phyloP scores from a whole-genome alignment of 1,140 invertebrate genomes.

The Tachypleus tridentatus region DNA sequence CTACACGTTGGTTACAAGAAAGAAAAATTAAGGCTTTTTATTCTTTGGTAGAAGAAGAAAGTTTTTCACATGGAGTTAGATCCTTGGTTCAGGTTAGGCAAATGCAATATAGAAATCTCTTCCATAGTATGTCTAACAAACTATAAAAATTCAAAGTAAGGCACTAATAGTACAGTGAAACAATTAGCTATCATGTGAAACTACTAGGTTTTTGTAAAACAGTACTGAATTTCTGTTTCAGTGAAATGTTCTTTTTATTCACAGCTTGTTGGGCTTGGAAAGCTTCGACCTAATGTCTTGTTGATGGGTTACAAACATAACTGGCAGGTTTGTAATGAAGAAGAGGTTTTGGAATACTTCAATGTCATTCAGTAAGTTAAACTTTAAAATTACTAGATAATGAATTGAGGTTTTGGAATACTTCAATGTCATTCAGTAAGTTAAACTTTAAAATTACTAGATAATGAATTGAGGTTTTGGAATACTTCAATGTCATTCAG shows the following conservation, averaged over 20 bases:
- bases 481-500: too few species aligned
- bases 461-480: too few species aligned
- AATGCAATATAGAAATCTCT: not conserved
- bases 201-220: not conserved
- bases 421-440: too few species aligned
- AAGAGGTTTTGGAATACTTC: conserved; percentile 37
- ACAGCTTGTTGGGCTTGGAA: conserved; percentile 59
- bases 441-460: too few species aligned
- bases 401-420: too few species aligned
- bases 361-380: conserved; percentile 36
- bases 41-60: conserved; percentile 37
- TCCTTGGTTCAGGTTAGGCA: conserved; percentile 30
- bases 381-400: too few species aligned
- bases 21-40: conserved; percentile 42
- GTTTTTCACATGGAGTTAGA: conserved; percentile 49
- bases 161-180: not conserved
- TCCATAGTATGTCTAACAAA: not conserved
- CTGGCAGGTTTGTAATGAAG: conserved; percentile 30
- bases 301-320: conserved; percentile 49
- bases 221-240: not conserved
- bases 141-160: not conserved
- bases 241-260: conserved; percentile 7
- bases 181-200: not conserved
- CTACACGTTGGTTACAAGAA: conserved; percentile 32
- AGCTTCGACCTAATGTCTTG: conserved; percentile 77